Base-by-base conservation (phyloP, 2,888 invertebrate genomes). In the Mesorhabditis spiculigera region DNA sequence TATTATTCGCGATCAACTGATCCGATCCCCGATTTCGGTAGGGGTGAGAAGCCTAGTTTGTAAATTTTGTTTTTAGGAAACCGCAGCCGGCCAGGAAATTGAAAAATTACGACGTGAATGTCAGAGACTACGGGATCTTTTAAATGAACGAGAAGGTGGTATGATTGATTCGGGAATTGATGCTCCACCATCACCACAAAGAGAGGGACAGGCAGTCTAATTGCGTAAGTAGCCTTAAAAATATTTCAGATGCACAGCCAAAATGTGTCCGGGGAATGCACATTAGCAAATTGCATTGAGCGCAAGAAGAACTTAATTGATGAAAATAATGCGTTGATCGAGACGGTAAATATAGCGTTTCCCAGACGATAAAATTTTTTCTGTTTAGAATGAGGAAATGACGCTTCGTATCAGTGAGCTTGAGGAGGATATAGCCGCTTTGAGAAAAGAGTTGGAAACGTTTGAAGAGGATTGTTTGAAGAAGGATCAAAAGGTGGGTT, bases 1-100 rank as follows among this genome's bases (percentile, higher is more conserved):
- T 66, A 76, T 82, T 5, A 74, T 84, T 5, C 79, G 81, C 68
- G 82, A 84, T 45, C 82, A 84, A 66, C 71, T 85, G 6, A n/a
- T 78, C 28, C 3, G 75, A 78, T 45, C 61, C 63, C 8, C 68
- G 68, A 43, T 41, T 66, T 28, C 65, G 4, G 66, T 67, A 63
- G 41, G 63, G 69, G 43, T 41, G 58, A 67, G 74, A 76, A 63
- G 43, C 72, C 13, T 13, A 63, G 6, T 5, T 28, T 44, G 10
- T 43, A 68, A 71, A 68, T 68, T 67, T 73, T 16, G 63, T 65
- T 73, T 43, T 41, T 41, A 43, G 45, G 28, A 16, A 62, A 62
- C 50, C 28, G 28, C 28, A 28, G 28, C 28, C 8, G n/a, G 58
- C n/a, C 58, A 50, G 42, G 71, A 71, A n/a, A 45, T 70, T 8